phyloP scores from a whole-genome alignment of 2,113 vertebrate species.

The Channa maculata region DNA sequence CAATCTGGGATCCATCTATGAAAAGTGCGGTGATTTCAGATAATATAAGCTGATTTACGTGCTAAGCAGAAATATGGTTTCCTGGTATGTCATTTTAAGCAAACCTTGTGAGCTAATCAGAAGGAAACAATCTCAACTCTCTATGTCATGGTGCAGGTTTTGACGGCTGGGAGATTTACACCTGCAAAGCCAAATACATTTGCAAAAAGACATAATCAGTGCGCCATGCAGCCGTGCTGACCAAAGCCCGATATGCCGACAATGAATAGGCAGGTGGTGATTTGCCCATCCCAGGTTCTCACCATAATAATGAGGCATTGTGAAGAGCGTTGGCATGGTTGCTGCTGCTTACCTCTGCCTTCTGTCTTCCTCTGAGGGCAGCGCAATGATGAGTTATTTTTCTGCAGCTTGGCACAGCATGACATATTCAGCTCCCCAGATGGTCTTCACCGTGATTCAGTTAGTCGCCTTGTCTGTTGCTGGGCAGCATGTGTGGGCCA shows the following conservation, averaged over 20 bases:
- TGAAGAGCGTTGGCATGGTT: constrained; percentile 36
- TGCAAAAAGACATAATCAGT: constrained; percentile 38
- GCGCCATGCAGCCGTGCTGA: constrained; percentile 30
- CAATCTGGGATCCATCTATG: too few species aligned
- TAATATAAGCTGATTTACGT: background rate
- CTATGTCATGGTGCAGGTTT: constrained; percentile 1
- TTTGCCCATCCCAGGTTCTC: constrained; percentile 43
- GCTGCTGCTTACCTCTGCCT: constrained; percentile 43
- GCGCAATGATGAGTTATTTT: constrained; percentile 66
- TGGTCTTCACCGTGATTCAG: constrained; percentile 79
- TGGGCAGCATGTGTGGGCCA: constrained; percentile 66
- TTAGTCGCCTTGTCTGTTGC: constrained; percentile 77
- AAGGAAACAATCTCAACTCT: background rate
- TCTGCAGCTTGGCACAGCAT: constrained; percentile 73
- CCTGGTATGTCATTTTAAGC: constrained; percentile 9
- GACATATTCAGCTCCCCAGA: constrained; percentile 76
- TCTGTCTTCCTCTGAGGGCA: constrained; percentile 62
- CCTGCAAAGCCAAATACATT: constrained; percentile 35
- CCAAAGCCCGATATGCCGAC: constrained; percentile 33
- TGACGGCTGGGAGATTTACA: constrained; percentile 47
- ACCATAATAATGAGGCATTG: constrained; percentile 54
- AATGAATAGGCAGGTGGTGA: constrained; percentile 49
- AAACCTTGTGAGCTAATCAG: constrained; percentile 20
- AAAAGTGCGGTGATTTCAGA: too few species aligned
- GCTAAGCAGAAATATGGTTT: constrained; percentile 1